Evolutionary conservation across 2,888 invertebrate genomes (phyloP), one percentile per base, ranked within the genome.

Genomic region (Sinopyrophorus schimmeli): DNA sequence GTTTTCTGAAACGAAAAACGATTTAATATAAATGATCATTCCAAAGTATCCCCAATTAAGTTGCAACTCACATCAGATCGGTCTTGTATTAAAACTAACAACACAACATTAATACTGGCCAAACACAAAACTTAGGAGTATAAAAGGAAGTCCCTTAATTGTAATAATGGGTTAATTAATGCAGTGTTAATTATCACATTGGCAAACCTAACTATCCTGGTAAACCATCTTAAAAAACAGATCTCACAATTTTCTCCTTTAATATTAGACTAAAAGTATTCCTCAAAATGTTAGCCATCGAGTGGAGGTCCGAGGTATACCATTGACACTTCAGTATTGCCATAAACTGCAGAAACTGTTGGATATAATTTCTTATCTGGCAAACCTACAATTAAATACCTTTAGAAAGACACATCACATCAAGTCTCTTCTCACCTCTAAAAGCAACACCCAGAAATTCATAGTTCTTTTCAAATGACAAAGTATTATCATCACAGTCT

Each of bases 291-390:
- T 87, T 85, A 94, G 77, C 96, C 96, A 82, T 96, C 95, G 67
- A 94, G 74, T n/a, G 98, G 97, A 56, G 89, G 87, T 57, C 98
- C 98, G 64, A 96, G 78, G 74, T 99, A 99, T 27, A 97, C 93
- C 96, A 99, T 97, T 21, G 97, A 95, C 24, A 99, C 95, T 81
- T 99, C 97, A 32, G 97, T 98, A 72, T 99, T 98, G 51, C 98
- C 98, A 77, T 98, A 99, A 6, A 99, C 98, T 50, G 97, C 97
- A 34, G 97, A 96, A 39, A 97, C 92, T 51, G 97, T 91, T 51
- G 98, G 97, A 74, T 88, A 99, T 40, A 98, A 79, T 73, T 86
- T 88, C 71, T 92, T 93, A 69, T 90, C 89, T 43, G 97, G 96
- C 72, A 97, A 81, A 62, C 92, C 91, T 91, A 41, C n/a, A 40